These are phyloP conservation scores for Phainopepla nitens DNA, from an alignment of 2,113 vertebrate species.

Conservation along the genomic window DNA sequence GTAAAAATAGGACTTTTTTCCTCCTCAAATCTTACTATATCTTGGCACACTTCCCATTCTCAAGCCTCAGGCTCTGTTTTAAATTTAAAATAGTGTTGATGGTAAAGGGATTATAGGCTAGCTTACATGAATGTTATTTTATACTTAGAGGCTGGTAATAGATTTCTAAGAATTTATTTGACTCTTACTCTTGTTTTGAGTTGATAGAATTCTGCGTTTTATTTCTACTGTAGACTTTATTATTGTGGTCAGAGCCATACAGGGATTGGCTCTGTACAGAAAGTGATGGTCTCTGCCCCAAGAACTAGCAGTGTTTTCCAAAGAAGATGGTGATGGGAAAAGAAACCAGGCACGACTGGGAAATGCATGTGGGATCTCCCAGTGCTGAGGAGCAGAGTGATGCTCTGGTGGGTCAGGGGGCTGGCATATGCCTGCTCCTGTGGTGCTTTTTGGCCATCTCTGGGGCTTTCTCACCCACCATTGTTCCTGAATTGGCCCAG, in stretches of 20 bases:
- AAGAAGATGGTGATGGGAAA: background rate
- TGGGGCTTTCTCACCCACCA: background rate
- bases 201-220: background rate
- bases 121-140: background rate
- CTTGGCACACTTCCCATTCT: background rate
- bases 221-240: background rate
- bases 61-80: background rate
- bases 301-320: background rate
- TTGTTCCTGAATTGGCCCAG: background rate
- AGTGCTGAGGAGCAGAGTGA: rapidly evolving
- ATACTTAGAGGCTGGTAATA: background rate
- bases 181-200: background rate
- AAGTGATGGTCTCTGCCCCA: background rate
- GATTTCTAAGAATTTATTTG: background rate
- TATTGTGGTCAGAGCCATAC: background rate
- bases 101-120: background rate
- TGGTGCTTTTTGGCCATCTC: background rate
- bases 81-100: background rate
- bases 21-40: background rate
- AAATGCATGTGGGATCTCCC: background rate
- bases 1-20: background rate
- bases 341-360: background rate
- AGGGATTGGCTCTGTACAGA: background rate
- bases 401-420: background rate
- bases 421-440: background rate